phyloP scores from a whole-genome alignment of 1,140 invertebrate genomes.

The Aporrectodea caliginosa region DNA sequence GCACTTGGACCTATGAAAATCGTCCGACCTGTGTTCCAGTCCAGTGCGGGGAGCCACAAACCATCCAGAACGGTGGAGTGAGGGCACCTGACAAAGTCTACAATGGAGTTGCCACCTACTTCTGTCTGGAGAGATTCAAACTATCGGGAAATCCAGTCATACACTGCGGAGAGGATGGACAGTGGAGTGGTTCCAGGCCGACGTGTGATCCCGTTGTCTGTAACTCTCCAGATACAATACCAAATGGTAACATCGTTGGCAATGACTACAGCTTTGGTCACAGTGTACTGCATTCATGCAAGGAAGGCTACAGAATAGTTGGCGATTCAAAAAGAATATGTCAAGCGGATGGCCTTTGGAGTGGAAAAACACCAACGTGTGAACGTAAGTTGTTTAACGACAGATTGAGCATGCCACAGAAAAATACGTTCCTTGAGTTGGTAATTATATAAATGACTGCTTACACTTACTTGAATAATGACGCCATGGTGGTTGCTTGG shows the following conservation, averaged over 20 bases:
- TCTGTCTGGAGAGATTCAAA: conserved; percentile 39
- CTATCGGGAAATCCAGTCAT: conserved; percentile 31
- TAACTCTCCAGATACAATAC: conserved; percentile 3
- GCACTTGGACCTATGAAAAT: conserved; percentile 36
- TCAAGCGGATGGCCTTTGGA: conserved; percentile 80
- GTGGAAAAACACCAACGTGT: conserved; percentile 74
- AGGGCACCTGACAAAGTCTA: conserved; percentile 70
- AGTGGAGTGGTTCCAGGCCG: conserved; percentile 40
- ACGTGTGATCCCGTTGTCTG: conserved; percentile 36
- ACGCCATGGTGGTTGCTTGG: too few species aligned
- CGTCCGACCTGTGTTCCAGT: conserved; percentile 62
- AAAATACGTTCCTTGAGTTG: too few species aligned
- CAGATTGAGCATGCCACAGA: too few species aligned
- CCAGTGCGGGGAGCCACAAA: conserved; percentile 77
- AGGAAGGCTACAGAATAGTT: conserved; percentile 75
- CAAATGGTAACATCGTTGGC: not conserved
- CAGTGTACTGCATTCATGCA: conserved; percentile 72
- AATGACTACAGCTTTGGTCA: conserved; percentile 68
- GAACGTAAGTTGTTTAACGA: conserved; percentile 77
- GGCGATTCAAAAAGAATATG: conserved; percentile 70
- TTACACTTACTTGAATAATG: too few species aligned
- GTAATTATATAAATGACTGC: too few species aligned
- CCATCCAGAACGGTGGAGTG: conserved; percentile 68
- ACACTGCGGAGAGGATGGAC: conserved; percentile 37
- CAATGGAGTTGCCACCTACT: conserved; percentile 49